phyloP scores from a whole-genome alignment of 2,888 invertebrate species.

The Thumatha senex region DNA sequence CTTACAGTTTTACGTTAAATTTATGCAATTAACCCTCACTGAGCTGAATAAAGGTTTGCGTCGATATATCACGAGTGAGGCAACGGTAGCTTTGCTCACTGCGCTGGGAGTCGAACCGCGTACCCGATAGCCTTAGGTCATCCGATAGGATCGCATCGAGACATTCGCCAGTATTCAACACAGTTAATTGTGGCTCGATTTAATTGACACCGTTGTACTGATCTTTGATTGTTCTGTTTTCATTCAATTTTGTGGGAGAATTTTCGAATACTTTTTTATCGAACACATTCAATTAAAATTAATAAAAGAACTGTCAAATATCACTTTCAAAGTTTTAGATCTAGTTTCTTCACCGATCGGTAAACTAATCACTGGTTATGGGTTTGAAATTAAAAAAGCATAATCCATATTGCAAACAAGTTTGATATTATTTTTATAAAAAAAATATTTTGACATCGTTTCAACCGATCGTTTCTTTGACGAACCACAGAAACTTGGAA shows the following conservation, averaged over 20 bases:
- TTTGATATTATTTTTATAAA: too few species aligned
- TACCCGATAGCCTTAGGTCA: constrained; percentile 76
- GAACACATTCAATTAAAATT: too few species aligned
- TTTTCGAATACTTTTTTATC: too few species aligned
- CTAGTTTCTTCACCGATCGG: too few species aligned
- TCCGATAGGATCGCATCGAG: constrained; percentile 67
- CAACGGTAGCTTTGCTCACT: constrained; percentile 43
- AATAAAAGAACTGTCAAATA: too few species aligned
- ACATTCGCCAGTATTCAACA: constrained; percentile 63
- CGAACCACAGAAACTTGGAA: too few species aligned
- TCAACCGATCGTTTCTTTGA: too few species aligned
- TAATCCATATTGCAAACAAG: too few species aligned
- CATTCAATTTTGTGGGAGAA: not conserved
- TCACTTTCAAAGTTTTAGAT: too few species aligned
- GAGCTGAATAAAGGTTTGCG: constrained; percentile 50
- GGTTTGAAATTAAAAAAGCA: too few species aligned
- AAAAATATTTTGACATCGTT: too few species aligned
- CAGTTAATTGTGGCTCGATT: constrained; percentile 69
- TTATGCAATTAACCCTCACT: constrained; percentile 67
- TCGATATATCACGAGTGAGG: constrained; percentile 70
- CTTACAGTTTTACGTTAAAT: constrained; percentile 32
- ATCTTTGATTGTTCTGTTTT: constrained; percentile 26
- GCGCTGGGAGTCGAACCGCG: constrained; percentile 64
- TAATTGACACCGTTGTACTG: constrained; percentile 65
- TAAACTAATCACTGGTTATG: too few species aligned